Percentiles rank a stretch among this genome's conserved stretches.
phyloP scores from a whole-genome alignment of 2,888 invertebrate genomes.

The Ellobium chinense region DNA sequence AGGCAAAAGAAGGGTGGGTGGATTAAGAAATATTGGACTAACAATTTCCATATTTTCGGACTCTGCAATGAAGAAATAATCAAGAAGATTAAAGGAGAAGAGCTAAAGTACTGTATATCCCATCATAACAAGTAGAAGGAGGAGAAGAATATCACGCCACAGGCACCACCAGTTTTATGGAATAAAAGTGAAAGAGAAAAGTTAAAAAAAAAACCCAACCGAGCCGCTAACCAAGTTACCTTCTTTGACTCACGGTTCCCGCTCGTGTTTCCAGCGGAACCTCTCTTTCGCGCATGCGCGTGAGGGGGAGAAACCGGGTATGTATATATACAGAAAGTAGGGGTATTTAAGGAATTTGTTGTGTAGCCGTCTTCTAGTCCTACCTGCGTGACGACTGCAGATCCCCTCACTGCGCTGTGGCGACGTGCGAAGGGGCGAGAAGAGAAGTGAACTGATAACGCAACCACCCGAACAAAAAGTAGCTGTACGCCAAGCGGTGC shows the following conservation, averaged over 20 bases:
- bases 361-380: constrained; percentile 59
- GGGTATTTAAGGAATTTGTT: constrained; percentile 72
- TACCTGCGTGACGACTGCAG: constrained; percentile 37
- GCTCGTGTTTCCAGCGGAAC: neutral
- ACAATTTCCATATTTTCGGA: too few relatives aligned
- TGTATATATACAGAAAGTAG: constrained; percentile 61
- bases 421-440: neutral
- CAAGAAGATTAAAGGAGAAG: too few relatives aligned
- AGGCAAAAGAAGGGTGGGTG: too few relatives aligned
- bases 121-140: too few relatives aligned
- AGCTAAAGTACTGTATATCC: too few relatives aligned
- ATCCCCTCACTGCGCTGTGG: neutral
- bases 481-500: constrained; percentile 32
- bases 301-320: constrained; percentile 44
- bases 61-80: too few relatives aligned
- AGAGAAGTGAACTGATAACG: constrained; percentile 2
- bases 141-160: too few relatives aligned
- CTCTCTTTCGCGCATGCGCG: constrained; percentile 45
- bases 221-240: neutral
- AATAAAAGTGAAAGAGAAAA: too few relatives aligned
- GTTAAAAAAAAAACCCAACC: neutral
- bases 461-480: constrained; percentile 19
- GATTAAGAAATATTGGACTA: too few relatives aligned
- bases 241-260: constrained; percentile 22
- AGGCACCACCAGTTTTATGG: too few relatives aligned